Evolutionary conservation across 2,113 vertebrate species (phyloP), one percentile per base, ranked within the genome.

Genomic region (Pao palembangensis): DNA sequence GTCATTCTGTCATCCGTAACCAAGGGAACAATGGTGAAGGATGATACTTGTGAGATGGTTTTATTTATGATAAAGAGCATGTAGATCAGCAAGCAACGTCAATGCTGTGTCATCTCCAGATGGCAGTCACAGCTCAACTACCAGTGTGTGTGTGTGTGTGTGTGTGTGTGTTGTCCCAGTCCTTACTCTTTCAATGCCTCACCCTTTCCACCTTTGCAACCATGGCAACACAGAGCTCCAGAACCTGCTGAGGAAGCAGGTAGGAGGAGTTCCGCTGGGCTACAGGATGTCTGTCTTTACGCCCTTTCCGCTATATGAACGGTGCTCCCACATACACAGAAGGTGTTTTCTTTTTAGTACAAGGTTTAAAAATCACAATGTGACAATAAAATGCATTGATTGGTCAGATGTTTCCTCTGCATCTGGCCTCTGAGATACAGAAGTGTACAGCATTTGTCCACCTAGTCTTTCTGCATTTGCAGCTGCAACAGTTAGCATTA

Each of bases 181-280:
- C n/a, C n/a, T n/a, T 14, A 8, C 43, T 46, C 14, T 17, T 64
- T 50, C 15, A 23, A 73, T 72, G 84, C 86, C 75, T 86, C 84
- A 79, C 86, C 86, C 88, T 81, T 76, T 88, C 79, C 88, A 88
- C 87, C 86, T 90, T 82, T 83, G 90, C 85, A 91, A 84, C 90
- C 89, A 91, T 91, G 84, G 90, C 87, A 91, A 91, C 89, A 31
- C 53, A 5, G 83, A 84, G 84, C 76, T 68, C 42, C 72, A 85
- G 84, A 84, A 82, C 82, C 81, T 81, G 67, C 58, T 46, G 82
- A 51, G 76, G 63, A 80, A 72, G 68, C 69, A 71, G 74, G 82
- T 73, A 79, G 80, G 82, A 74, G 80, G 71, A 64, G 74, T 68
- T 23, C 58, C 34, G 2, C 61, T 49, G 59, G 65, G 58, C 47